phyloP scores from a whole-genome alignment of 1,140 invertebrate genomes.

The Cotesia typhae region DNA sequence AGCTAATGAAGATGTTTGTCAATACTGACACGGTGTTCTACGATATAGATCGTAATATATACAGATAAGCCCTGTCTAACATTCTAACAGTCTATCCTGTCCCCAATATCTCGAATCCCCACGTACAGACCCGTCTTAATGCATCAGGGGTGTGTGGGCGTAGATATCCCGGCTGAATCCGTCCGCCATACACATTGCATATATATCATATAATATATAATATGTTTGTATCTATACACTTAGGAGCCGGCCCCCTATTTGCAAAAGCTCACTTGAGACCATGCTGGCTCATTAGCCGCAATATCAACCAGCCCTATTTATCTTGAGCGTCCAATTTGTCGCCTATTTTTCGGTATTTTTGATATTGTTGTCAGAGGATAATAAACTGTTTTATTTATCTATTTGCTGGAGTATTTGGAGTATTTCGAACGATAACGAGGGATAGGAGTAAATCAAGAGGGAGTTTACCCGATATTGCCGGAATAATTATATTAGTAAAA shows the following conservation, averaged over 20 bases:
- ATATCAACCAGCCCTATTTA: neutral
- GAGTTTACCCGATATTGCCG: neutral
- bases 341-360: too few relatives aligned
- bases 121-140: neutral
- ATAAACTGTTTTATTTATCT: neutral
- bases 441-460: neutral
- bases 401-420: neutral
- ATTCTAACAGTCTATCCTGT: too few relatives aligned
- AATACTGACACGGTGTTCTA: conserved; percentile 52
- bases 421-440: neutral
- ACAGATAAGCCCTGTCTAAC: neutral
- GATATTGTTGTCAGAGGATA: too few relatives aligned
- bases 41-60: conserved; percentile 13
- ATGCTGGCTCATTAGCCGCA: neutral
- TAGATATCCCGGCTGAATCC: conserved; percentile 7
- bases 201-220: neutral
- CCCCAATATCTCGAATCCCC: neutral
- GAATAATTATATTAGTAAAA: conserved; percentile 6
- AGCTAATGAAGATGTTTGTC: conserved; percentile 59
- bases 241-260: neutral
- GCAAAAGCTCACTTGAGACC: neutral
- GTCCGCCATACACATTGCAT: neutral
- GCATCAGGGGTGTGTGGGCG: neutral
- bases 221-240: neutral
- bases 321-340: neutral